Evolutionary conservation across 2,797 vertebrate species (phyloP).

Genomic region (Holocentrus rufus): DNA sequence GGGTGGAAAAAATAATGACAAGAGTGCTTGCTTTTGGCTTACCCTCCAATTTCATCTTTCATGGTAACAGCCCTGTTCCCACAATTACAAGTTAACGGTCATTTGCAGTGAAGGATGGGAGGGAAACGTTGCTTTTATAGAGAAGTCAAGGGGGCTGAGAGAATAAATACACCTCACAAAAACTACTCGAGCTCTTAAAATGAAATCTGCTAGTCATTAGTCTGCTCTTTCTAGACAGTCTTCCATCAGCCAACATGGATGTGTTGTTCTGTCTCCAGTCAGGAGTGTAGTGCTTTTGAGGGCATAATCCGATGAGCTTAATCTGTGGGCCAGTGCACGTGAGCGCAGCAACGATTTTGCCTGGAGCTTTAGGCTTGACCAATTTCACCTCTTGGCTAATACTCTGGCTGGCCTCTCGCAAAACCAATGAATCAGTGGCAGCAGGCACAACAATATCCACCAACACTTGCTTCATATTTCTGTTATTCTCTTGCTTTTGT

Average conservation of each 20-base stretch:
- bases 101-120: conserved; percentile 41
- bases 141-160: conserved; percentile 46
- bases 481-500: conserved; percentile 50
- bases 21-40: conserved; percentile 29
- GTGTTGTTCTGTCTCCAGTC: conserved; percentile 44
- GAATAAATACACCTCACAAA: conserved; percentile 52
- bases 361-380: conserved; percentile 40
- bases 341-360: conserved; percentile 37
- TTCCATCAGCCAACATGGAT: conserved; percentile 34
- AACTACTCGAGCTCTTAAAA: conserved; percentile 46
- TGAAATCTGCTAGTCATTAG: conserved; percentile 55
- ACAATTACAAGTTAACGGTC: conserved; percentile 67
- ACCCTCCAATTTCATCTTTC: conserved; percentile 60
- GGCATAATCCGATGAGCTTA: conserved; percentile 72
- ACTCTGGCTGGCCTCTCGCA: conserved; percentile 21
- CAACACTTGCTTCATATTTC: conserved; percentile 40
- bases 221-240: conserved; percentile 53
- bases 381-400: conserved; percentile 47
- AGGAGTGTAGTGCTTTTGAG: conserved; percentile 52
- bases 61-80: conserved; percentile 49
- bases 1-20: conserved; percentile 60
- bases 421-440: conserved; percentile 49
- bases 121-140: conserved; percentile 56
- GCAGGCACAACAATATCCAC: conserved; percentile 32
- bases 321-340: conserved; percentile 57